Evolutionary conservation across 1,140 invertebrate species (phyloP), one percentile per base, ranked within the genome.

Genomic region (Antheraea mylitta): DNA sequence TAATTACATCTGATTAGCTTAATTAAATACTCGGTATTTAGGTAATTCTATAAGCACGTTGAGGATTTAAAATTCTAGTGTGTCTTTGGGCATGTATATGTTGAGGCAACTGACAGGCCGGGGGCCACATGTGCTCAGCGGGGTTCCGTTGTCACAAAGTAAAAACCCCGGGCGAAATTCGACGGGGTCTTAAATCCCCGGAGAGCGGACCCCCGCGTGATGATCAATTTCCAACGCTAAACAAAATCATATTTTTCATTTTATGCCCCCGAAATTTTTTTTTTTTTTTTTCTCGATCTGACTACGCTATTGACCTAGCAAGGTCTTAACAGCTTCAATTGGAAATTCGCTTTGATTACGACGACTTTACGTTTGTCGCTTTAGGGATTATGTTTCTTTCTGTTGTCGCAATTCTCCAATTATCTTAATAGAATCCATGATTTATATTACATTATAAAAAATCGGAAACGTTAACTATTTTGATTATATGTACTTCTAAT

Each of bases 211-310:
- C 73, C 71, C 64, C 68, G 73, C 76, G 72, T 68, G 73, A 74
- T 77, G 80, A 85, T 83, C 79, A 83, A 82, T 83, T 82, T 82
- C 77, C 75, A 81, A 71, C 73, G 71, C 80, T 71, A 79, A 83
- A 81, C 75, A 74, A 75, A 79, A 81, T 82, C 82, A 82, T n/a
- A n/a, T 84, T 76, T 76, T 74, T 64, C 78, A 73, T 78, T 75
- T 67, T 74, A 66, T 68, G 66, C 72, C 74, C 74, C 79, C 42
- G 18, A 16, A 16, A 53, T n/a, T n/a, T n/a, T n/a, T n/a, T n/a
- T n/a, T n/a, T n/a, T n/a, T n/a, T n/a, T n/a, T n/a, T n/a, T n/a
- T n/a, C n/a, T n/a, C n/a, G n/a, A n/a, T n/a, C n/a, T n/a, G n/a
- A n/a, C n/a, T n/a, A n/a, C n/a, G n/a, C n/a, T n/a, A n/a, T n/a